Conservation (phyloP, 2,797 vertebrate species). For the Atherinosoma microstoma region DNA sequence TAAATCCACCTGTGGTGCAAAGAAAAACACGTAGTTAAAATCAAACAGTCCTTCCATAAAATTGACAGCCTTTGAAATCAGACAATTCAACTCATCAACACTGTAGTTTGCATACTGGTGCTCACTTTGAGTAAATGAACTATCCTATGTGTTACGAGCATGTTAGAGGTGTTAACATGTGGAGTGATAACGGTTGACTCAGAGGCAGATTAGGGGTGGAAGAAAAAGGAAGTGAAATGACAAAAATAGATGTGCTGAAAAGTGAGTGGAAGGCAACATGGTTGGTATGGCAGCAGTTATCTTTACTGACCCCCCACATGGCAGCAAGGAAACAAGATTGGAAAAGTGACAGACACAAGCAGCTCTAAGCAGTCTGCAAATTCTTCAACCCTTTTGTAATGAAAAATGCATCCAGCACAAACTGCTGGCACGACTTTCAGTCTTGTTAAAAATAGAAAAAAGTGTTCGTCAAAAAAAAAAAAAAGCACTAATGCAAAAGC, state of each 20-base stretch:
- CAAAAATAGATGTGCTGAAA: constrained; percentile 52
- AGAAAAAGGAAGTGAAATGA: constrained; percentile 24
- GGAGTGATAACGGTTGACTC: constrained; percentile 42
- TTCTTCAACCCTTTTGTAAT: neutral
- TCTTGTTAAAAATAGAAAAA: constrained; percentile 42
- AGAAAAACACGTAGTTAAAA: no score
- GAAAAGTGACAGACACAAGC: neutral
- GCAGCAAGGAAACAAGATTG: neutral
- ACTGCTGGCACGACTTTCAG: neutral
- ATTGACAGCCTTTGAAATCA: no score
- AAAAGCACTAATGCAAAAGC: constrained; percentile 13
- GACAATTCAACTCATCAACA: no score
- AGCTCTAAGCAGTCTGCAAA: neutral
- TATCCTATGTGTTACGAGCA: neutral
- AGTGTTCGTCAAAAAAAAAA: constrained; percentile 17
- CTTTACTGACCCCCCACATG: neutral
- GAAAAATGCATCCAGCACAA: neutral
- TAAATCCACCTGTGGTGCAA: no score
- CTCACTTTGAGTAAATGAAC: no score
- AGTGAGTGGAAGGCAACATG: neutral
- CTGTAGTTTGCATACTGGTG: no score
- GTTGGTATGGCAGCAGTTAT: neutral
- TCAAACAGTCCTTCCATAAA: no score
- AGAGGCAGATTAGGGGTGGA: constrained; percentile 24
- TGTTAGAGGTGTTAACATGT: constrained; percentile 36